phyloP scores from a whole-genome alignment of 37 sponge, comb jelly and placozoan species.

The Theonella swinhoei region DNA sequence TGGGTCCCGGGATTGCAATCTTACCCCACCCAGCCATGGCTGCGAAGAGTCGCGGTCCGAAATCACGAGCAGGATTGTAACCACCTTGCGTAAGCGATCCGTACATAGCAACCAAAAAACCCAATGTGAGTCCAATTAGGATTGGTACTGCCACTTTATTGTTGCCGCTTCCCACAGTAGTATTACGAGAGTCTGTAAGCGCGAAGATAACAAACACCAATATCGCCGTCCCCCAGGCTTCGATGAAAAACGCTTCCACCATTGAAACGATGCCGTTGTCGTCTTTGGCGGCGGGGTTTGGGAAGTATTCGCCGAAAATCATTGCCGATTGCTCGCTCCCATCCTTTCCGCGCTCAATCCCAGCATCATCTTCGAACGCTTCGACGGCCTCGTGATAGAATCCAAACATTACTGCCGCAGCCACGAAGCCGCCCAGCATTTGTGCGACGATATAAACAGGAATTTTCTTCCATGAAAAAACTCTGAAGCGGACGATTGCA shows the following conservation, averaged over 20 bases:
- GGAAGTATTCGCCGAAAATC: constrained; percentile 71
- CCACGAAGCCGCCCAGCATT: constrained; percentile 34
- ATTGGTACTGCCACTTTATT: constrained; percentile 38
- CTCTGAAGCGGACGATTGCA: constrained; percentile 33
- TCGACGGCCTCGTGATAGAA: constrained; percentile 20
- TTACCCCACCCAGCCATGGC: constrained; percentile 68
- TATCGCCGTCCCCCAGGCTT: constrained; percentile 44
- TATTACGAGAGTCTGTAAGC: constrained; percentile 43
- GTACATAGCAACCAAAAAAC: constrained; percentile 33
- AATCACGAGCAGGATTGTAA: constrained; percentile 76
- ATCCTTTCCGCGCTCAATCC: constrained; percentile 27
- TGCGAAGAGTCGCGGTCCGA: constrained; percentile 72
- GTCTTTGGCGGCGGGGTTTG: constrained; percentile 30
- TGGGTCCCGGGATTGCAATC: constrained; percentile 60
- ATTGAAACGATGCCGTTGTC: constrained; percentile 2
- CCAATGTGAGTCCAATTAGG: constrained; percentile 50
- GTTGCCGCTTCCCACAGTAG: constrained; percentile 18
- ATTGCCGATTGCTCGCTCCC: constrained; percentile 37
- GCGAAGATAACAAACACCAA: constrained; percentile 60
- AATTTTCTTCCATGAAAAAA: constrained; percentile 43
- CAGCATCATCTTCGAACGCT: constrained; percentile 16
- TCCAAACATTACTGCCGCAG: constrained; percentile 21
- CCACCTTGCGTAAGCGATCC: constrained; percentile 57
- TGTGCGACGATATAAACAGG: constrained; percentile 39
- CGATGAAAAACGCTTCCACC: constrained; percentile 30